phyloP scores from a whole-genome alignment of 2,113 vertebrate species.

The Epinephelus moara region DNA sequence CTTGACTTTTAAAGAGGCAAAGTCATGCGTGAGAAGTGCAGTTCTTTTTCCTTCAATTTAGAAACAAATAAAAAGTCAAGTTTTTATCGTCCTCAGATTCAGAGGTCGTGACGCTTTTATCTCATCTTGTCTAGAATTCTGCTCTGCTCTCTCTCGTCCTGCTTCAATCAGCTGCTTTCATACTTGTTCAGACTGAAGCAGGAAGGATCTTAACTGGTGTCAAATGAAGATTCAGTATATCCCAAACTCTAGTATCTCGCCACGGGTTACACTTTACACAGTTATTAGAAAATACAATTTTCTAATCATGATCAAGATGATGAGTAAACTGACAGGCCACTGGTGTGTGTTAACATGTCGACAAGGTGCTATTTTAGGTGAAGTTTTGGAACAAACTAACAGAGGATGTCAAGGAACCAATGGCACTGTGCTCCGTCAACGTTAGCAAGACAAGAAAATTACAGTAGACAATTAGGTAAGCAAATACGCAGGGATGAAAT shows the following conservation, averaged over 20 bases:
- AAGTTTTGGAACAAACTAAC: neutral
- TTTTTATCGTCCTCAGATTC: conserved; percentile 25
- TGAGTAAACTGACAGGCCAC: too few relatives aligned
- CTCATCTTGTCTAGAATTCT: conserved; percentile 16
- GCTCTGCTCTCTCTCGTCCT: neutral
- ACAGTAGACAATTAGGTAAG: neutral
- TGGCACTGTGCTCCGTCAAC: neutral
- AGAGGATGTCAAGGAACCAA: neutral
- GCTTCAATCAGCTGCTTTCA: conserved; percentile 20
- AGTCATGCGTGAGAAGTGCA: neutral
- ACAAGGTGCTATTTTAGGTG: neutral
- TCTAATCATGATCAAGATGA: neutral
- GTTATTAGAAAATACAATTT: neutral
- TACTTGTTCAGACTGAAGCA: neutral
- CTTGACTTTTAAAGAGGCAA: conserved; percentile 33
- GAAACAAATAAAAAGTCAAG: conserved; percentile 32
- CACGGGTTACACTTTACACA: neutral
- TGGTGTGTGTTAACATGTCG: neutral
- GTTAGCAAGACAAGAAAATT: neutral
- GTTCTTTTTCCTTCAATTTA: conserved; percentile 18
- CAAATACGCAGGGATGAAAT: neutral
- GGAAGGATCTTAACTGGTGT: neutral
- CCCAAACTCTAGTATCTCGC: neutral
- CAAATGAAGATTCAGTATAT: neutral
- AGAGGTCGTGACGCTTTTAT: conserved; percentile 23